Evolutionary conservation across 1,140 invertebrate genomes (phyloP), one percentile per base, ranked within the genome.

Genomic region (Cherax quadricarinatus): DNA sequence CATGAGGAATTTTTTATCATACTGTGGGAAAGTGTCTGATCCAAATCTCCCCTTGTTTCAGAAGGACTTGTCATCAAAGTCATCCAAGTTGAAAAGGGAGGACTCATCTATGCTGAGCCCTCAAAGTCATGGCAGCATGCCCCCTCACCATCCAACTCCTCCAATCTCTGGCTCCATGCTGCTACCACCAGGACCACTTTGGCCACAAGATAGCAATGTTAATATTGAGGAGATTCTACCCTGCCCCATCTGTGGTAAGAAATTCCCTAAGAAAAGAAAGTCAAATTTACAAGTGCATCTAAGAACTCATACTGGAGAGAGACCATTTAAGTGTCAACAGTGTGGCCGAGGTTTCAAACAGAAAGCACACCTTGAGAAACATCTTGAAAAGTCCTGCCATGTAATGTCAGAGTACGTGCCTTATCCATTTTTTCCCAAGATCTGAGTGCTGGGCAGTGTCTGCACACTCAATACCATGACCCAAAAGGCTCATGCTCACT

Each of bases 261-360:
- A 92, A 51, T 93, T 93, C 60, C 93, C 93, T 21, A 93, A 93
- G 91, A 93, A 93, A 7, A 94, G 94, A 49, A 94, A 94, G 79
- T 99, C 98, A 2, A 99, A 99, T 95, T 96, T 99, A 14, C 99
- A 99, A 95, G 99, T 99, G 93, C 99, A 99, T 95, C 95, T 99
- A 73, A 96, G 99, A 92, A 99, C 99, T 21, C 99, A 99, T 94
- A 99, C 98, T 9, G 99, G 99, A 78, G 94, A 94, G 81, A 86
- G 94, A 16, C 94, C 94, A 6, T 94, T 94, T 81, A 93, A 93
- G 75, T 94, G 94, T 83, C 91, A 91, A 73, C 92, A 93, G 80
- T 94, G 94, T 87, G 94, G 94, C 48, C 93, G 89, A 62, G 93
- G 93, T 41, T 94, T 94, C 92, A 93, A 93, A 80, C 94, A 94